These are phyloP conservation scores for Parotocinclus haroldoi DNA, from an alignment of 2,797 vertebrate species.

Conservation along the genomic window DNA sequence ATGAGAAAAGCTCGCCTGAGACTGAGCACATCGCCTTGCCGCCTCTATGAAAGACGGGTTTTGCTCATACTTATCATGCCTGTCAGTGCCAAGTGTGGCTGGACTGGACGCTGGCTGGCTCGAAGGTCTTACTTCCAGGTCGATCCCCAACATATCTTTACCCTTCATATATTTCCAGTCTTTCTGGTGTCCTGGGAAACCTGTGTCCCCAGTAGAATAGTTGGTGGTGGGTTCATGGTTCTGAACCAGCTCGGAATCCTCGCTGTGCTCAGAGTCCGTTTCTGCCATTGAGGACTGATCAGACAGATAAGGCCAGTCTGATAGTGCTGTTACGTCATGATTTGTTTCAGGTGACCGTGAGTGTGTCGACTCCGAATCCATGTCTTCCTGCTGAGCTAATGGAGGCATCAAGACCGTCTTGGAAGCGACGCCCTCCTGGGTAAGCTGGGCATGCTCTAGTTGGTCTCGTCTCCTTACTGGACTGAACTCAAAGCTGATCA, in stretches of 20 bases:
- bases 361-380: background rate
- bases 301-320: background rate
- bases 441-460: conserved; percentile 39
- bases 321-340: background rate
- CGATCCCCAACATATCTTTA: background rate
- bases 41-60: conserved; percentile 51
- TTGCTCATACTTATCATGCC: conserved; percentile 58
- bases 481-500: conserved; percentile 74
- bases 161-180: background rate
- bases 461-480: conserved; percentile 73
- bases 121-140: conserved; percentile 35
- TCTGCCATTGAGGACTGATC: conserved; percentile 12
- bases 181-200: background rate
- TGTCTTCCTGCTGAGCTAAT: conserved; percentile 10
- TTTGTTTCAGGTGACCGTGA: background rate
- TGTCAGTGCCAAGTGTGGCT: conserved; percentile 57
- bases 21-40: conserved; percentile 63
- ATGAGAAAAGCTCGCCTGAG: conserved; percentile 56
- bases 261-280: background rate
- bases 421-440: conserved; percentile 31
- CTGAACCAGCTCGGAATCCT: conserved; percentile 2
- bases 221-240: background rate
- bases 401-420: background rate
- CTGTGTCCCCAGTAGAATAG: background rate
- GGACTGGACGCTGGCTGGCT: conserved; percentile 54